Base-by-base conservation (phyloP, 2,113 vertebrate species). In the Paedocypris sp. region DNA sequence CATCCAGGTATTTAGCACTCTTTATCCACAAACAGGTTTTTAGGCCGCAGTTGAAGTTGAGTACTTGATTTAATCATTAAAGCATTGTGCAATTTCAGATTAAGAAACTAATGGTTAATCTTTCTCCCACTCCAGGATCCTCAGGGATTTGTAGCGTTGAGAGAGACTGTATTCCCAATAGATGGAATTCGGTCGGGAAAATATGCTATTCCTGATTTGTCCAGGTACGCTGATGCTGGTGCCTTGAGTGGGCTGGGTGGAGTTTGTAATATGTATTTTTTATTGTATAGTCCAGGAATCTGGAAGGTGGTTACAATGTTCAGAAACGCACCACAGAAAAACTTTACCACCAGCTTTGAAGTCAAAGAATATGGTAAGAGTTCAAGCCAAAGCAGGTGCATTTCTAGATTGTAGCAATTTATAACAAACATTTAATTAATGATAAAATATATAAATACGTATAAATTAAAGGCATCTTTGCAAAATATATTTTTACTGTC, bases 301-400 rank as follows among this genome's bases (percentile, higher is more conserved):
- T 76, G 74, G 74, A 56, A 58, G 42, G n/a, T 74, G 32, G 69
- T 63, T 29, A 36, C 56, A 2, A 58, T 32, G 41, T 74, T 60
- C 45, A 57, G 51, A 36, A 70, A 52, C 13, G 66, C 16, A 5
- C 69, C 64, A 32, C 67, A 74, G 35, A 70, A 68, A 28, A 74
- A 72, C 15, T 76, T 70, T 51, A 72, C 74, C 1, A 32, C 69
- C 45, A 62, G 66, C 4, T 76, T 76, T 49, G 74, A 76, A 60
- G 72, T 76, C 22, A 76, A 76, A 67, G 74, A 76, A 58, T 74
- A 76, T 39, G 74, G 74, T 76, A 47, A 29, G 23, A 16, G 13
- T 1, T 26, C 31, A 36, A 23, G 12, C 8, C 4, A 10, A 6
- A 15, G 25, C 1, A 10, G 3, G 16, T 6, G 3, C 1, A 26